Base-by-base conservation (phyloP, 1,140 invertebrate species). In the Lepidurus apus region DNA sequence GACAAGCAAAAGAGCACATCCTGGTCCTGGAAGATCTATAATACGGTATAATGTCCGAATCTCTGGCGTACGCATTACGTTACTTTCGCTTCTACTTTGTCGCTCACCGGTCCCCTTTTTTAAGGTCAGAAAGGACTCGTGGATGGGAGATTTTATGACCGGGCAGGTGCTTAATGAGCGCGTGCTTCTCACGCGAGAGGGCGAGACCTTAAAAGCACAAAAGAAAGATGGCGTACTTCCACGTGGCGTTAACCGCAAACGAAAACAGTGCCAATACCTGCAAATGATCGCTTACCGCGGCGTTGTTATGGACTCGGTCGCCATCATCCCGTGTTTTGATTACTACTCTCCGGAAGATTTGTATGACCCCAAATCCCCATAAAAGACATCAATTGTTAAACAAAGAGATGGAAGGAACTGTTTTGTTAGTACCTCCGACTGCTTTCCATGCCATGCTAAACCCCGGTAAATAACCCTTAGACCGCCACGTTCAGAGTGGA, bases 61-160 rank as follows among this genome's bases (percentile, higher is more conserved):
- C 34, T 34, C 1, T 34, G 34, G 34, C 34, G 34, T 4, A 34
- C 34, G 34, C 34, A 34, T 34, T 34, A 34, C 4, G 34, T 34
- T 34, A 34, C 34, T 34, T 34, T 34, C 7, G 13, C 10, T 13
- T 65, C 53, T 65, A 13, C 13, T 21, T 7, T 65, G 17, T 65
- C 53, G 13, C 53, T 65, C 21, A 21, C 17, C 21, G 53, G 53
- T 21, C 53, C 34, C 34, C 34, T 34, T 34, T 9, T 13, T 65
- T 65, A 65, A n/a, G 53, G 53, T n/a, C 53, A 0, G 53, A 65
- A 65, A 65, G 53, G 53, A 65, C 21, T 65, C 53, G n/a, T 65
- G n/a, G 34, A 65, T 65, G 53, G 17, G 21, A 65, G 53, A 65
- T 65, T 65, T 65, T 65, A 65, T 65, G 53, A 65, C n/a, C 21